Evolutionary conservation across 2,888 invertebrate species (phyloP).

Genomic region (Flexamia atlantica): DNA sequence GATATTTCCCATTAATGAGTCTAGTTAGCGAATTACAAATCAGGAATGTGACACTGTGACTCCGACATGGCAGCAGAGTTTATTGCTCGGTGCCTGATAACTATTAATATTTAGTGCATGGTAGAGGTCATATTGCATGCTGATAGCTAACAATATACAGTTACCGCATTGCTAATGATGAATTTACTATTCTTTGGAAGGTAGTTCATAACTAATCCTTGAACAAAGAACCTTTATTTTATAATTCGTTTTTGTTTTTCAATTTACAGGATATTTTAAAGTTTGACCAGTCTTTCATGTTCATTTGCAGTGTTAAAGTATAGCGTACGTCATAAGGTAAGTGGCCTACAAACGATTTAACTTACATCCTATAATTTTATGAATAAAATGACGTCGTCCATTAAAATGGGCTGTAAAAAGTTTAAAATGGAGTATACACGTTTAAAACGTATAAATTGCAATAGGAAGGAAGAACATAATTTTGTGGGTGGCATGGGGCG

Average conservation of each 20-base stretch:
- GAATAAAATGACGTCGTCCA: no score
- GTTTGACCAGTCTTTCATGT: no score
- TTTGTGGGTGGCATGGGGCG: background rate
- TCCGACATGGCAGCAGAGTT: background rate
- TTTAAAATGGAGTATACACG: no score
- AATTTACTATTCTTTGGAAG: background rate
- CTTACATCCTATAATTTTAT: no score
- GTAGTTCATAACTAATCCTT: background rate
- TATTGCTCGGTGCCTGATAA: conserved; percentile 22
- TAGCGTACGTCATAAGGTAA: no score
- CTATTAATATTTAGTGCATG: conserved; percentile 37
- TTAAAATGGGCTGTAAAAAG: no score
- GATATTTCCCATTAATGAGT: conserved; percentile 4
- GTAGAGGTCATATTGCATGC: conserved; percentile 2
- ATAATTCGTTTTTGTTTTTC: no score
- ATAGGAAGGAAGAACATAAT: conserved; percentile 47
- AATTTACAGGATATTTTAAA: no score
- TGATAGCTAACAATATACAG: conserved; percentile 6
- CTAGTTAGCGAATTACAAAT: conserved; percentile 22
- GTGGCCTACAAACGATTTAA: no score
- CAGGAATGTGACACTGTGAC: conserved; percentile 8
- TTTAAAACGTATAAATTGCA: background rate
- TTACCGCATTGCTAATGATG: background rate
- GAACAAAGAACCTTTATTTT: no score
- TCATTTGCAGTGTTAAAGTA: no score